Base-by-base conservation (phyloP, 2,797 vertebrate species). In the Sciurus vulgaris region DNA sequence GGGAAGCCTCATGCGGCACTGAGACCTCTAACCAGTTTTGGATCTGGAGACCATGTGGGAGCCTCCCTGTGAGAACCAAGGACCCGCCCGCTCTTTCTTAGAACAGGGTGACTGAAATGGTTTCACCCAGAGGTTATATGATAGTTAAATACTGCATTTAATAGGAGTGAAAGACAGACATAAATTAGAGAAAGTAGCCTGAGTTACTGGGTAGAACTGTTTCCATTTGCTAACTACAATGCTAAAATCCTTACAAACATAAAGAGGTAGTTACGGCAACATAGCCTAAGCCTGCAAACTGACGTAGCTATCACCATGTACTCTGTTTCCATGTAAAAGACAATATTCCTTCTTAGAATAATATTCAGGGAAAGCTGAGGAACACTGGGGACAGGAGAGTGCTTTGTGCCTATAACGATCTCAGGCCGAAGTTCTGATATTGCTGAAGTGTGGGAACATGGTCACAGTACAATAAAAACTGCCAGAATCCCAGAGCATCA, bases 191-290 rank as follows among this genome's bases (percentile, higher is more conserved):
- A 38, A 73, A 35, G 51, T 0, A 33, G 54, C 35, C 78, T 61
- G 86, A 93, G 91, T 67, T 22, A 30, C 59, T 26, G 59, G n/a
- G 44, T 30, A 61, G 24, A 44, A 30, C 33, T 13, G 3, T 13
- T 69, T 73, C 91, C 69, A 8, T n/a, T 82, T 78, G 61, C 49
- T 5, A 12, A 30, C 5, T 15, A 1, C 3, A 63, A 59, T 26
- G 73, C 63, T 35, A 59, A 59, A 72, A 69, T 49, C 17, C 28
- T 35, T 1, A n/a, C 33, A 51, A 41, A 69, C 63, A 4, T 28
- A 41, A 33, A 77, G 14, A 0, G 1, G 91, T 79, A 51, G 83
- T 93, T 84, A 92, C 26, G 87, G 93, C 63, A 90, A 86, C 89
- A 84, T 4, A 33, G 26, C 4, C 7, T 35, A 81, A n/a, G 30